Evolutionary conservation across 2,888 invertebrate genomes (phyloP).

Genomic region (Pomacea canaliculata): DNA sequence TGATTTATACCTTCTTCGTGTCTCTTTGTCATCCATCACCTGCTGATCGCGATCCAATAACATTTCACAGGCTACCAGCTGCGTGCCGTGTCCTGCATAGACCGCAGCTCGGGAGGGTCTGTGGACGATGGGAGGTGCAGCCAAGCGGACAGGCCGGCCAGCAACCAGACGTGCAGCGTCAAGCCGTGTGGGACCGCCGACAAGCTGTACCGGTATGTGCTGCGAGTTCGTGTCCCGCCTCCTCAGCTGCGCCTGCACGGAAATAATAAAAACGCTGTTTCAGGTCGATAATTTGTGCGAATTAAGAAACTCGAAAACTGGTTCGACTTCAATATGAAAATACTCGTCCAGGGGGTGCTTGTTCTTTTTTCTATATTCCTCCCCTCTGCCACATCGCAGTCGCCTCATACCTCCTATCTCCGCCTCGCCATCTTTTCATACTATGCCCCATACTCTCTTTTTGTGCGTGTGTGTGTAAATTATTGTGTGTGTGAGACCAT

Average conservation of each 20-base stretch:
- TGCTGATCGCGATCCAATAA: too few species aligned
- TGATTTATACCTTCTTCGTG: too few species aligned
- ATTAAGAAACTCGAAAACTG: too few species aligned
- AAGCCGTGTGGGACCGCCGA: constrained; percentile 37
- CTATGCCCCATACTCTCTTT: not conserved
- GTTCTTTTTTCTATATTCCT: not conserved
- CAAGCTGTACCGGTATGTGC: constrained; percentile 44
- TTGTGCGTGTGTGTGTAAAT: too few species aligned
- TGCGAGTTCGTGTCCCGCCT: not conserved
- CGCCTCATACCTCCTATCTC: too few species aligned
- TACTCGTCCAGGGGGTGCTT: too few species aligned
- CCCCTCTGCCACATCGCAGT: not conserved
- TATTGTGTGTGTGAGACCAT: too few species aligned
- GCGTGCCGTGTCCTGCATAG: constrained; percentile 49
- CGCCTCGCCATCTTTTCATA: too few species aligned
- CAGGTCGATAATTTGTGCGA: too few species aligned
- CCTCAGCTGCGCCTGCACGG: not conserved
- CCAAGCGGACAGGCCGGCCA: constrained; percentile 31
- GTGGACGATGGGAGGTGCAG: constrained; percentile 38
- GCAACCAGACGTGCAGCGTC: constrained; percentile 41
- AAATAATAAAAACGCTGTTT: too few species aligned
- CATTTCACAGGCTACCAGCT: constrained; percentile 41
- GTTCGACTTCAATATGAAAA: too few species aligned
- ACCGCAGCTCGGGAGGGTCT: constrained; percentile 36
- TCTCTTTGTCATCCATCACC: too few species aligned